These are phyloP conservation scores for Drosophila fulvimacula DNA, from an alignment of 2,888 invertebrate genomes.

Conservation along the genomic window DNA sequence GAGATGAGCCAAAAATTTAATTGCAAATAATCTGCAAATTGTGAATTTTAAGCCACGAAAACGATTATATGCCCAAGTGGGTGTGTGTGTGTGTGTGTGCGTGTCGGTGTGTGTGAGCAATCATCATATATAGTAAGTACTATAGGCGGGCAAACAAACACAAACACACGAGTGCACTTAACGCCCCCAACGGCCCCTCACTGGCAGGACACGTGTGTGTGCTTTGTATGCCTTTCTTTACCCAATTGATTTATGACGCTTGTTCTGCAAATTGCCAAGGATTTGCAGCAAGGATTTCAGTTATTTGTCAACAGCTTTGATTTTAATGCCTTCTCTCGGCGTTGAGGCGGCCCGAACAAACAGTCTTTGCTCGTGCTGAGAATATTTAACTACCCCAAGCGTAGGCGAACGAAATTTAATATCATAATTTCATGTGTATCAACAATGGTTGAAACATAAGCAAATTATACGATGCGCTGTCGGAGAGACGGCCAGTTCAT, in stretches of 20 bases:
- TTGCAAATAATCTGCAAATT: conserved; percentile 73
- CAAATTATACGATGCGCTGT: background rate
- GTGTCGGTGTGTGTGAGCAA: conserved; percentile 31
- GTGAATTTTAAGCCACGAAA: conserved; percentile 63
- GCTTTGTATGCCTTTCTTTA: conserved; percentile 62
- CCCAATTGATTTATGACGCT: conserved; percentile 78
- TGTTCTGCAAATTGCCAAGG: conserved; percentile 71
- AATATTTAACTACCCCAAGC: background rate
- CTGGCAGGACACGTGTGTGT: conserved; percentile 38
- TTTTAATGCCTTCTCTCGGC: conserved; percentile 58
- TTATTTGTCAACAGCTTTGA: conserved; percentile 79
- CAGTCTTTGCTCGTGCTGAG: background rate
- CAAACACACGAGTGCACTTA: conserved; percentile 3
- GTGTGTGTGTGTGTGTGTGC: conserved; percentile 17
- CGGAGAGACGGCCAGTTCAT: background rate
- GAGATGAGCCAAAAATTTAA: conserved; percentile 52
- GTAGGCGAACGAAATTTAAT: background rate
- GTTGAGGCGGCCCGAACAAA: conserved; percentile 7
- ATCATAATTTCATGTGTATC: conserved; percentile 2
- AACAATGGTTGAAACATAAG: background rate
- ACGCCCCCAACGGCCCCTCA: background rate
- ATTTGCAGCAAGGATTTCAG: conserved; percentile 71
- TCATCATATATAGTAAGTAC: conserved; percentile 51
- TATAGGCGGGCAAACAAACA: conserved; percentile 50
- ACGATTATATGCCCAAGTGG: conserved; percentile 48